Percentiles rank a stretch among this genome's conserved stretches.
Evolutionary conservation across 2,113 vertebrate genomes (phyloP).

Genomic region (Psephotus haematonotus): DNA sequence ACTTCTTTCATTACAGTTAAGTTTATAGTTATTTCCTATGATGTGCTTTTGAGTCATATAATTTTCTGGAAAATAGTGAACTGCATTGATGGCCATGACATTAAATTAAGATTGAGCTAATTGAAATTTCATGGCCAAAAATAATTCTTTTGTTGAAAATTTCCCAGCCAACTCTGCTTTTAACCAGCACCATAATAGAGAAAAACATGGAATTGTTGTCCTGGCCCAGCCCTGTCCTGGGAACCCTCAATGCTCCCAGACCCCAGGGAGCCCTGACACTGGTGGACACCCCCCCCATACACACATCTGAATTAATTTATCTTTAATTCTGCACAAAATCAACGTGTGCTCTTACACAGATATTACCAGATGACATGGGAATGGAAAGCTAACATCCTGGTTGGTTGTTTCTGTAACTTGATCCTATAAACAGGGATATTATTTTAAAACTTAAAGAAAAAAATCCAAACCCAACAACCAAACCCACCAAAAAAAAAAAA

Average conservation of each 20-base stretch:
- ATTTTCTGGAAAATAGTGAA: neutral
- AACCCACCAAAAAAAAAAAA: neutral
- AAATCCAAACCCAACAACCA: neutral
- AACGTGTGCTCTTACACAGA: accelerated
- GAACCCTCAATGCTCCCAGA: accelerated
- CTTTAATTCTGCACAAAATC: neutral
- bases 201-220: neutral
- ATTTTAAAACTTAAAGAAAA: conserved; percentile 9
- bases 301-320: neutral
- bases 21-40: neutral
- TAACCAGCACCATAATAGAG: neutral
- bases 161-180: neutral
- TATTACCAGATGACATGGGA: neutral
- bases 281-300: accelerated
- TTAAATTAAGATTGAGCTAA: neutral
- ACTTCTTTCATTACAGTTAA: neutral
- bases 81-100: neutral
- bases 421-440: conserved; percentile 31
- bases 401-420: conserved; percentile 42
- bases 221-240: accelerated
- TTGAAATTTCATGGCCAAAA: neutral
- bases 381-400: neutral
- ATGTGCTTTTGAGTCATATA: neutral
- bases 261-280: too few species aligned
- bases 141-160: neutral